Conservation (phyloP, 2,113 vertebrate genomes). For the Antechinus flavipes region DNA sequence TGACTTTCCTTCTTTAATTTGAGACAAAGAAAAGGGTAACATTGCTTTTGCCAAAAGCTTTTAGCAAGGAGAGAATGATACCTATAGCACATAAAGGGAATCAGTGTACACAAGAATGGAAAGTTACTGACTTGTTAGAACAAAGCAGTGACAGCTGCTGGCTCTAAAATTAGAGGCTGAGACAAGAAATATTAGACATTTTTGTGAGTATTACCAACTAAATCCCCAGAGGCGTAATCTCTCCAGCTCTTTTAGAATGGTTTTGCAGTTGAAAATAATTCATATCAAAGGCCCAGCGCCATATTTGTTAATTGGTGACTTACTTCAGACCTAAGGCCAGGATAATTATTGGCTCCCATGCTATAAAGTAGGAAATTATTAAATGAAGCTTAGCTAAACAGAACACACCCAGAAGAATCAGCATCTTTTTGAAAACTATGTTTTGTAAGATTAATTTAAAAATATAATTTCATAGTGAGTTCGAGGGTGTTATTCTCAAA, state of each 20-base stretch:
- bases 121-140: constrained; percentile 69
- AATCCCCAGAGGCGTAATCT: constrained; percentile 55
- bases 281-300: not conserved
- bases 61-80: constrained; percentile 4
- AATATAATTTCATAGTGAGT: constrained; percentile 8
- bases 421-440: not conserved
- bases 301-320: too few relatives aligned
- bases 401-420: not conserved
- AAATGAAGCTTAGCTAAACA: constrained; percentile 12
- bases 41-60: constrained; percentile 7
- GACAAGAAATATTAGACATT: constrained; percentile 42
- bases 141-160: constrained; percentile 68
- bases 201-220: constrained; percentile 56
- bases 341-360: constrained; percentile 8
- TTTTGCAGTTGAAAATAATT: constrained; percentile 31
- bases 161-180: constrained; percentile 72
- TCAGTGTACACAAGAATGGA: constrained; percentile 51
- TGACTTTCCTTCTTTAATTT: not conserved
- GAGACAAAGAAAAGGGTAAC: constrained; percentile 16
- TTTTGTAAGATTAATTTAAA: not conserved
- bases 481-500: not conserved
- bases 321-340: not conserved
- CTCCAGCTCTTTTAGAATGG: constrained; percentile 36
- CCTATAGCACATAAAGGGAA: constrained; percentile 8
- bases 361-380: not conserved